These are phyloP conservation scores for Drymodes brunneopygia DNA, from an alignment of 2,113 vertebrate species.

Conservation along the genomic window DNA sequence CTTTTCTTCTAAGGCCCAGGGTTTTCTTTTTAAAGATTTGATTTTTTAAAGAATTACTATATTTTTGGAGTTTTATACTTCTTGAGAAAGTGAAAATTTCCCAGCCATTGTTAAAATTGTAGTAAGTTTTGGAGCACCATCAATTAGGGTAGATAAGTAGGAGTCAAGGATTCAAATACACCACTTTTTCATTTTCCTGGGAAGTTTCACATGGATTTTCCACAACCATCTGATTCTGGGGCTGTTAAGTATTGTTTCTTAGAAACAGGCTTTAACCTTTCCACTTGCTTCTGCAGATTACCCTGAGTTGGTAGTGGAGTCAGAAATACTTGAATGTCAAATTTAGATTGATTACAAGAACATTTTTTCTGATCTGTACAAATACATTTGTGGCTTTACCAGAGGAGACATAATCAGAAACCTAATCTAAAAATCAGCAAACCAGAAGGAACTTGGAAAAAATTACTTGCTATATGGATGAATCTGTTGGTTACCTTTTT, in stretches of 20 bases:
- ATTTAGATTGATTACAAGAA: neutral
- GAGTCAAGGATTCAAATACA: neutral
- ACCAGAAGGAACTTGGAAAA: neutral
- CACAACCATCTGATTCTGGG: neutral
- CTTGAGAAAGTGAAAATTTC: neutral
- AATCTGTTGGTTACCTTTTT: neutral
- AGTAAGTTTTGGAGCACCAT: neutral
- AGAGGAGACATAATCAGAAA: neutral
- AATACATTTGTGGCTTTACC: neutral
- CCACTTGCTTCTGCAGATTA: neutral
- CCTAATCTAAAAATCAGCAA: neutral
- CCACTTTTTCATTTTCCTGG: neutral
- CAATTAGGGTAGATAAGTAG: neutral
- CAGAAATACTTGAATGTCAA: neutral
- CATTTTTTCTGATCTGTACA: neutral
- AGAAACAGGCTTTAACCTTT: neutral
- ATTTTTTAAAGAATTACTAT: accelerated
- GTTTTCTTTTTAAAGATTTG: neutral
- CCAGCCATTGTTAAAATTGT: neutral
- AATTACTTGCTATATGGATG: neutral
- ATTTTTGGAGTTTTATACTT: neutral
- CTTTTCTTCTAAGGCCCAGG: neutral
- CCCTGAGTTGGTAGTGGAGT: neutral
- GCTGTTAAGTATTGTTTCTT: neutral
- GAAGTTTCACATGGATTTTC: neutral